Percentiles rank a stretch among this genome's conserved stretches.
Conservation (phyloP, 2,888 invertebrate genomes). For the Pycnomerus fuliginosus region DNA sequence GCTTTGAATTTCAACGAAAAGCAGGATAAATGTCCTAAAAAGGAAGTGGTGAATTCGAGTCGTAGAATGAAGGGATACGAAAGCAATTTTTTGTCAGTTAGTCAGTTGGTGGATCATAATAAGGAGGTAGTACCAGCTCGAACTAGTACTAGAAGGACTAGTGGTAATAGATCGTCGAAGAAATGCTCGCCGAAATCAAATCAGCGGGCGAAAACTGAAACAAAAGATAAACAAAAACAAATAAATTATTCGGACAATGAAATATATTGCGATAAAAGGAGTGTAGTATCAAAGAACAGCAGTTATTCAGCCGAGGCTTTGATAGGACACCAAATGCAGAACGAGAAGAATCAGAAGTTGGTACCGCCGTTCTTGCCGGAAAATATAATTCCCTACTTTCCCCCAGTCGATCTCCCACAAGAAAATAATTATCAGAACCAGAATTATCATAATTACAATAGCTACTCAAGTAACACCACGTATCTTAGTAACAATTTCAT, state of each 20-base stretch:
- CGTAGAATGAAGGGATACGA: constrained; percentile 25
- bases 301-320: constrained; percentile 52
- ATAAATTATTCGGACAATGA: neutral
- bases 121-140: constrained; percentile 44
- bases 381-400: constrained; percentile 49
- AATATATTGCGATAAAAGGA: constrained; percentile 6
- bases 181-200: constrained; percentile 20
- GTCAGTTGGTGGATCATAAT: constrained; percentile 62
- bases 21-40: constrained; percentile 32
- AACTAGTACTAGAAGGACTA: constrained; percentile 40
- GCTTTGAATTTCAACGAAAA: constrained; percentile 51
- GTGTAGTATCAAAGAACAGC: constrained; percentile 30
- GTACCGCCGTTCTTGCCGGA: constrained; percentile 46
- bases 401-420: constrained; percentile 46
- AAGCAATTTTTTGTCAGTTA: constrained; percentile 61
- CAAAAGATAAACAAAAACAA: constrained; percentile 13
- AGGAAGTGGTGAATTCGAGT: constrained; percentile 7
- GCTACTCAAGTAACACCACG: constrained; percentile 40
- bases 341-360: constrained; percentile 24
- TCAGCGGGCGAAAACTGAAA: constrained; percentile 19
- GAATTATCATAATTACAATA: constrained; percentile 43
- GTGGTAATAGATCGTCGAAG: constrained; percentile 37
- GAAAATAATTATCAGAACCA: constrained; percentile 47
- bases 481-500: constrained; percentile 45
- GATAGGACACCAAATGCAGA: constrained; percentile 44